Evolutionary conservation across 1,140 invertebrate species (phyloP), one percentile per base, ranked within the genome.

Genomic region (Aphaenogaster ashmeadi): DNA sequence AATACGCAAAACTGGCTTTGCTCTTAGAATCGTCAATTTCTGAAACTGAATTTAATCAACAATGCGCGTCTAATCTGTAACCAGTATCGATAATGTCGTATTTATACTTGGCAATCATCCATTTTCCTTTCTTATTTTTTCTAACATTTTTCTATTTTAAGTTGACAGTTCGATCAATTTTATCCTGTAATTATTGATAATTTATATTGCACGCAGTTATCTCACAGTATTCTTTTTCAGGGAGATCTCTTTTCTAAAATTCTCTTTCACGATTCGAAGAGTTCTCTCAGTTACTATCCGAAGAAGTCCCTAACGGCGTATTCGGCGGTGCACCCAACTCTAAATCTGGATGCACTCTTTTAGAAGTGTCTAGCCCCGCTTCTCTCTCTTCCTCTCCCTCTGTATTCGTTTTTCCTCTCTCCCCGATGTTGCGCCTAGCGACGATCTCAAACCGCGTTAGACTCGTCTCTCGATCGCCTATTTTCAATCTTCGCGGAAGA

Each of bases 261-360:
- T 56, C 75, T 21, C 44, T 33, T 18, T 69, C 11, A 3, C n/a
- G 18, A 44, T 67, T 67, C 21, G 41, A 69, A 69, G 13, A 50
- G 41, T 58, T 38, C 7, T 60, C 64, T 58, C 69, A n/a, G n/a
- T 54, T 67, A 52, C 69, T 71, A 64, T 75, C 21, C 87, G 77
- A 56, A 81, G 64, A 58, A 88, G 87, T 77, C 66, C 77, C 89
- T 84, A 91, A 87, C 80, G 66, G 74, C 41, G 36, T 84, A 88
- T 88, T 88, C 87, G 72, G 69, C 56, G 38, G 9, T 77, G 81
- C 66, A 81, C 74, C 88, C 91, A 91, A 91, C 91, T 90, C 93
- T 93, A 93, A 93, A 93, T 93, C 89, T 90, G 92, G 92, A 87
- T 81, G 69, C 88, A 91, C 91, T 93, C 91, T 93, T 93, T 93